phyloP scores from a whole-genome alignment of 1,140 invertebrate genomes.

The Archegozetes longisetosus region DNA sequence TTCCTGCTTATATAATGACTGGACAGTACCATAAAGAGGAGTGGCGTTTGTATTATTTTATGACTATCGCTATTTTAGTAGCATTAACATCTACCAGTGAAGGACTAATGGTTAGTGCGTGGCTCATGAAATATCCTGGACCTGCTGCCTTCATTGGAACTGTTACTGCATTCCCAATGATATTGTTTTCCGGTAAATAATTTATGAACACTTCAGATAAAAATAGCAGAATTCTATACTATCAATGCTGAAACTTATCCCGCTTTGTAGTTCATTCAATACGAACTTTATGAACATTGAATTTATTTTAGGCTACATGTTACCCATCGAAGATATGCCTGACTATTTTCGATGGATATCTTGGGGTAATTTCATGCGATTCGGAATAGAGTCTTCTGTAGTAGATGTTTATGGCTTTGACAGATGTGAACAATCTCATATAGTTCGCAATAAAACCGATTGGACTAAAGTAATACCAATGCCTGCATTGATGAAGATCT shows the following conservation, averaged over 20 bases:
- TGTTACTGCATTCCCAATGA: neutral
- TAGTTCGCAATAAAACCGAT: too few species aligned
- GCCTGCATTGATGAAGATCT: neutral
- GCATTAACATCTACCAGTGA: neutral
- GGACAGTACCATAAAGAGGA: conserved; percentile 41
- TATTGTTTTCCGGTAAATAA: neutral
- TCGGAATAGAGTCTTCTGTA: neutral
- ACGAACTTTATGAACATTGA: neutral
- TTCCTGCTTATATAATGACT: conserved; percentile 88
- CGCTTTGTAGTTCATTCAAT: neutral
- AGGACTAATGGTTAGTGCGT: neutral
- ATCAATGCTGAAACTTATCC: neutral
- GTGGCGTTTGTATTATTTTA: neutral
- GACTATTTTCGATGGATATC: neutral
- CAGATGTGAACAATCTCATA: neutral
- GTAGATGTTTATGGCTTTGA: neutral
- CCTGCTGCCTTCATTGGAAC: neutral
- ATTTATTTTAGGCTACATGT: conserved; percentile 31
- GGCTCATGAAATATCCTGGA: neutral
- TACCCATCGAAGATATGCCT: neutral
- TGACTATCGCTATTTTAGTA: neutral
- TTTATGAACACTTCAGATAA: neutral
- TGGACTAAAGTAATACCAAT: neutral
- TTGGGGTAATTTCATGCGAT: neutral
- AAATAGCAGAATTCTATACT: neutral